Conservation (phyloP, 2,888 invertebrate species). For the Thecophora atra region DNA sequence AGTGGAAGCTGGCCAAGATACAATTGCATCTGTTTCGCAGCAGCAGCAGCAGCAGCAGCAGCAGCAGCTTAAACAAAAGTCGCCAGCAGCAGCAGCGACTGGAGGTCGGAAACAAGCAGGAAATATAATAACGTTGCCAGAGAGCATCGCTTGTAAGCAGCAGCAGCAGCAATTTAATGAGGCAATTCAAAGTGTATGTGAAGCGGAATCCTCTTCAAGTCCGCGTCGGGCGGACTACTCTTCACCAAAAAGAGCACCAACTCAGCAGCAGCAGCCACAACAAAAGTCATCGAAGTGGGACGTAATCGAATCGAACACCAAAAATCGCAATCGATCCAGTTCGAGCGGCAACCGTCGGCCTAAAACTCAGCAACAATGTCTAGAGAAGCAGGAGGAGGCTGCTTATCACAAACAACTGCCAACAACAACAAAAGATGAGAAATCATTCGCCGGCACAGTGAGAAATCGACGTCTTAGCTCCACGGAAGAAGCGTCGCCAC, state of each 20-base stretch:
- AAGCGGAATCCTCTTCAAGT: neutral
- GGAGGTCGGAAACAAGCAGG: constrained; percentile 43
- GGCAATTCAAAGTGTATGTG: constrained; percentile 13
- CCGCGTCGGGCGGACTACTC: constrained; percentile 22
- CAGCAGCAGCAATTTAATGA: constrained; percentile 36
- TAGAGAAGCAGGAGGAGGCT: constrained; percentile 26
- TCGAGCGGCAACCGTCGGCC: neutral
- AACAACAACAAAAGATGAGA: constrained; percentile 18
- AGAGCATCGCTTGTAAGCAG: constrained; percentile 35
- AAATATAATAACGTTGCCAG: constrained; percentile 42
- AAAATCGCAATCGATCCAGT: neutral
- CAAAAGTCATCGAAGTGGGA: neutral
- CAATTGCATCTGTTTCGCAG: neutral
- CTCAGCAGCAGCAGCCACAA: constrained; percentile 16
- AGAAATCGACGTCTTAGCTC: constrained; percentile 42
- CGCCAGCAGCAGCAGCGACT: constrained; percentile 45
- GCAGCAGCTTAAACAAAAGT: constrained; percentile 38
- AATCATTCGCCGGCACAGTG: neutral
- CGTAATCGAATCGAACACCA: neutral
- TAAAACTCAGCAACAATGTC: constrained; percentile 19
- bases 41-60: constrained; percentile 44
- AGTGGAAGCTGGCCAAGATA: constrained; percentile 33
- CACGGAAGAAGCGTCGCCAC: constrained; percentile 40
- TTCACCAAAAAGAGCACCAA: constrained; percentile 29
- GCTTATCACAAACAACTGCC: neutral